Evolutionary conservation across 2,797 vertebrate species (phyloP).

Genomic region (Moxostoma hubbsi): DNA sequence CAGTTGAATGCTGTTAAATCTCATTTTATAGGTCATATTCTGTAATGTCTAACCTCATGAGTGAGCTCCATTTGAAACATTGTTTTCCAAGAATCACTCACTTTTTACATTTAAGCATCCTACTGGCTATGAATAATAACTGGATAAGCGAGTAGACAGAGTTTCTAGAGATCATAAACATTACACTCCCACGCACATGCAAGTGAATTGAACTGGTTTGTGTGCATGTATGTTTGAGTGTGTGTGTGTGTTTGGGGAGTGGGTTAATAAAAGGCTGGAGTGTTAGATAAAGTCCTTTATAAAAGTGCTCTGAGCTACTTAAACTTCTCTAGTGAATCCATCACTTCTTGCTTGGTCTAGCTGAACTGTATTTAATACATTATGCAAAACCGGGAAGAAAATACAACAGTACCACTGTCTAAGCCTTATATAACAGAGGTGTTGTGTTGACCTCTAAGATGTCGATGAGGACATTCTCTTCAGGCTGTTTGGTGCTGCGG

Average conservation of each 20-base stretch:
- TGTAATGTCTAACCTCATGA: not conserved
- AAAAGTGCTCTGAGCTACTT: not conserved
- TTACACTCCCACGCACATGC: not conserved
- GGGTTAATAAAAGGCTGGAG: not conserved
- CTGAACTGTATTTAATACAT: not conserved
- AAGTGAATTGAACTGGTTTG: not conserved
- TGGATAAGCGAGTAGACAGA: slow-evolving; percentile 5
- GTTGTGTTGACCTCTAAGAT: slow-evolving; percentile 86
- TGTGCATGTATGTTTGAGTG: not conserved
- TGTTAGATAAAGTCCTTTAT: slow-evolving; percentile 3
- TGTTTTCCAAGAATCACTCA: slow-evolving; percentile 23
- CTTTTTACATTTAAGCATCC: slow-evolving; percentile 8
- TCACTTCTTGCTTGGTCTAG: not conserved
- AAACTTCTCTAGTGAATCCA: not conserved
- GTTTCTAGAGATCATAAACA: slow-evolving; percentile 10
- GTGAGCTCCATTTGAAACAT: slow-evolving; percentile 6
- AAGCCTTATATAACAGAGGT: not conserved
- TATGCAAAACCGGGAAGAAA: slow-evolving; percentile 5
- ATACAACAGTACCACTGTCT: slow-evolving; percentile 3
- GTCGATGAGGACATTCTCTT: slow-evolving; percentile 90
- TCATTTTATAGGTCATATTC: not conserved
- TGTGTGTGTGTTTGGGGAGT: not conserved
- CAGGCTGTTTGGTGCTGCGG: slow-evolving; percentile 92
- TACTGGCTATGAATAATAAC: slow-evolving; percentile 11
- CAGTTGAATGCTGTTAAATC: not conserved